Base-by-base conservation (phyloP, 2,888 invertebrate species). In the Sipha maydis region DNA sequence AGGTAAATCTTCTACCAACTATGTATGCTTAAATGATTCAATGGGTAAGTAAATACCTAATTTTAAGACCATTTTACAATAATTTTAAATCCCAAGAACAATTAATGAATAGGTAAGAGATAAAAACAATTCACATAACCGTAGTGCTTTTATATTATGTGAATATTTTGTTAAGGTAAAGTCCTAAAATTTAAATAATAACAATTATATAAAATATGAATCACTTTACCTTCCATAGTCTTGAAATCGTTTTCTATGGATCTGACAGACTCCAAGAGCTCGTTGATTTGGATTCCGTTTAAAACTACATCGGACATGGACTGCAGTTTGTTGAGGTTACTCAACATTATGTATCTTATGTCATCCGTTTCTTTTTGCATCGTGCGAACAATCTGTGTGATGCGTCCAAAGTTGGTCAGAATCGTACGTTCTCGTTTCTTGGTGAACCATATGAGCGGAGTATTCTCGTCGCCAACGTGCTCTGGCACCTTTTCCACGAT, bases 251-350 rank as follows among this genome's bases (percentile, higher is more conserved):
- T 88, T 82, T 88, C 88, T 21, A 88, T 28, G 3, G 88, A 88
- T 73, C 88, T 41, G 7, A 88, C 88, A 31, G 82, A 82, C 9
- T 88, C 88, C n/a, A 88, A 38, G 25, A 88, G 80, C 9, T 88
- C 88, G 28, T 88, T 88, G 11, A 88, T n/a, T 82, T 88, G 88
- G 4, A 88, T 82, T 21, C 88, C 88, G 8, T 88, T 88, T 19
- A 88, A 31, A 9, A 82, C 61, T 28, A 56, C 82, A 76, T 61
- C 19, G 31, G 88, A 48, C 75, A 88, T 19, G 14, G 71, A 61
- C 48, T 88, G 67, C 11, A 88, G 11, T 48, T 67, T 88, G 25
- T 88, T 88, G 2, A 88, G 82, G 34, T 67, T 88, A 17, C 41
- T 9, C 61, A 88, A 75, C 88, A 76, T 88, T 41, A 88, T 82